Evolutionary conservation across 2,797 vertebrate species (phyloP).

Genomic region (Telmatherina bonti): DNA sequence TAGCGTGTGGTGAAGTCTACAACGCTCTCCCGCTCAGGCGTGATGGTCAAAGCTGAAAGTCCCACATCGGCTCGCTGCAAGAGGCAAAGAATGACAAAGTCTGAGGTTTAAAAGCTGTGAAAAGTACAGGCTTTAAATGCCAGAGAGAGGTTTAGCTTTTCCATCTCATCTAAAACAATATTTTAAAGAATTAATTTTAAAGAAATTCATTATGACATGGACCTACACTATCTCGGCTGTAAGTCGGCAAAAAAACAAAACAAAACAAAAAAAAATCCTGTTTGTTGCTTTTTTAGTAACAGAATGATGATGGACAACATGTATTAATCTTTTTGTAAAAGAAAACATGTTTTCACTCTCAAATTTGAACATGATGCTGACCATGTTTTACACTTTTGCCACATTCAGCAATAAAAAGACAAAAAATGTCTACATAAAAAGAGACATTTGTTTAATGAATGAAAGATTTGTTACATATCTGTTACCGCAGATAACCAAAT

Average conservation of each 20-base stretch:
- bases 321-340: not conserved
- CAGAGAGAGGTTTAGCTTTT: not conserved
- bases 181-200: not conserved
- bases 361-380: not conserved
- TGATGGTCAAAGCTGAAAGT: slow-evolving; percentile 97
- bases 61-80: slow-evolving; percentile 94
- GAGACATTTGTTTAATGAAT: not conserved
- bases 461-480: not conserved
- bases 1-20: slow-evolving; percentile 98
- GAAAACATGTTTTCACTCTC: not conserved
- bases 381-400: not conserved
- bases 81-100: slow-evolving; percentile 34
- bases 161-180: not conserved
- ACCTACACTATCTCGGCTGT: no score
- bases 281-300: not conserved
- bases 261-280: not conserved
- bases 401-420: not conserved
- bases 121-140: slow-evolving; percentile 7
- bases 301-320: not conserved
- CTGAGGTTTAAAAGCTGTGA: slow-evolving; percentile 27
- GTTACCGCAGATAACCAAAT: not conserved
- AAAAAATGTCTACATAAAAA: not conserved
- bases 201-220: not conserved
- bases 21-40: slow-evolving; percentile 95
- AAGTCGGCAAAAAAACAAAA: no score